Evolutionary conservation across 2,113 vertebrate species (phyloP).

Genomic region (Cnemophilus loriae): DNA sequence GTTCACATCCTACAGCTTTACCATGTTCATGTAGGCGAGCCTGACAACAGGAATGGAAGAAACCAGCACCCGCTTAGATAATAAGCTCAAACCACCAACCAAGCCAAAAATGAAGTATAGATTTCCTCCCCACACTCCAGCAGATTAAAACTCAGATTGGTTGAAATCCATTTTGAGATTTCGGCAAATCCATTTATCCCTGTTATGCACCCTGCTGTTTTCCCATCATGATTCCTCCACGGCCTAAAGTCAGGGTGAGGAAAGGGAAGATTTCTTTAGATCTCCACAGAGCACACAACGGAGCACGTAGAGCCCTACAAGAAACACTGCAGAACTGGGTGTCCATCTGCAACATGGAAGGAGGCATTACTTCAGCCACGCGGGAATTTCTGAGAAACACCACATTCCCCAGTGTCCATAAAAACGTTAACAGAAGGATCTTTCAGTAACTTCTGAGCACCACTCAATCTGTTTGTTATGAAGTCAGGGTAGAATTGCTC

Average conservation of each 20-base stretch:
- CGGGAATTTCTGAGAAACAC: background rate
- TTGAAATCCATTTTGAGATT: constrained; percentile 3
- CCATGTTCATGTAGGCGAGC: accelerated
- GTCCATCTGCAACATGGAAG: background rate
- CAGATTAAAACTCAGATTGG: background rate
- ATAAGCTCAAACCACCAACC: background rate
- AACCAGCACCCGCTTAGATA: background rate
- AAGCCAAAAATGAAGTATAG: background rate
- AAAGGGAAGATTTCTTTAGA: background rate
- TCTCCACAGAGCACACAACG: background rate
- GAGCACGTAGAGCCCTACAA: accelerated
- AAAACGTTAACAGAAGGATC: background rate
- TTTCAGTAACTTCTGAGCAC: background rate
- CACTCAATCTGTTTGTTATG: background rate
- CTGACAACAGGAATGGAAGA: background rate
- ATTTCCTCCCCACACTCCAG: background rate
- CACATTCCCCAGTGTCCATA: background rate
- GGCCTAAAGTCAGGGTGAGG: background rate
- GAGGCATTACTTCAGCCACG: too few relatives aligned
- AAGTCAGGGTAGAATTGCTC: background rate
- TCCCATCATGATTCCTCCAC: background rate
- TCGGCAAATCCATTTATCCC: constrained; percentile 11
- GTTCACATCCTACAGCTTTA: background rate
- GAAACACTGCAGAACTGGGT: background rate
- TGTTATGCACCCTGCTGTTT: background rate